Evolutionary conservation across 1,140 invertebrate species (phyloP).

Genomic region (Rhysida immarginata): DNA sequence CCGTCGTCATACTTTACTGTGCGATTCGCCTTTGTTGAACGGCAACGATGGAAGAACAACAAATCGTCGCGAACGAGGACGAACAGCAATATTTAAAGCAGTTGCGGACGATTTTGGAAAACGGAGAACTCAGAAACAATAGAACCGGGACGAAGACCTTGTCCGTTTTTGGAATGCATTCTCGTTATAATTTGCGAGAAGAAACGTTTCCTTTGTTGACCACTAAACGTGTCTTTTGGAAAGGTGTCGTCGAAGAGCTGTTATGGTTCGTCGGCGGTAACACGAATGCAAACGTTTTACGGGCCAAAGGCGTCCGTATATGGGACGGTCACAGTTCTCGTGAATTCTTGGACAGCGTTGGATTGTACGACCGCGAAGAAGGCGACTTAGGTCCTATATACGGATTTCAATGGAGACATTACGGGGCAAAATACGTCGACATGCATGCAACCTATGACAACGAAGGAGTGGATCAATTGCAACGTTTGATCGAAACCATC

Average conservation of each 20-base stretch:
- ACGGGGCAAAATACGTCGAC: conserved; percentile 74
- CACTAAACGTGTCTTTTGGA: conserved; percentile 7
- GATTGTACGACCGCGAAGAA: conserved; percentile 72
- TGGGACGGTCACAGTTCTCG: conserved; percentile 52
- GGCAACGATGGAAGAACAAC: too few relatives aligned
- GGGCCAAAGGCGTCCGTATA: conserved; percentile 7
- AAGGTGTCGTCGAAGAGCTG: conserved; percentile 5
- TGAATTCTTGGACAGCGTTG: conserved; percentile 70
- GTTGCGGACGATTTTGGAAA: too few relatives aligned
- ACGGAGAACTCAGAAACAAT: conserved; percentile 1
- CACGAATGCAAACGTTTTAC: conserved; percentile 8
- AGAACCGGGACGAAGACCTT: conserved; percentile 10
- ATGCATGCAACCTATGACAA: conserved; percentile 26
- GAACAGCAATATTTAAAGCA: too few relatives aligned
- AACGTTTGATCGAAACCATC: conserved; percentile 1
- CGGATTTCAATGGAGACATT: conserved; percentile 98
- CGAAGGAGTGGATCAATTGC: conserved; percentile 4
- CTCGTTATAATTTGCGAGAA: conserved; percentile 9
- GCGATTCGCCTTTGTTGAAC: too few relatives aligned
- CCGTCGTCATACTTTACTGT: too few relatives aligned
- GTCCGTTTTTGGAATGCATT: conserved; percentile 8
- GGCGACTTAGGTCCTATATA: conserved; percentile 94
- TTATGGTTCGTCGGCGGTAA: conserved; percentile 10
- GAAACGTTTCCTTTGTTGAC: conserved; percentile 12
- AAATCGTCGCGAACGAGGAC: too few relatives aligned